Evolutionary conservation across 2,113 vertebrate genomes (phyloP), one percentile per base, ranked within the genome.

Genomic region (Sylvietta virens): DNA sequence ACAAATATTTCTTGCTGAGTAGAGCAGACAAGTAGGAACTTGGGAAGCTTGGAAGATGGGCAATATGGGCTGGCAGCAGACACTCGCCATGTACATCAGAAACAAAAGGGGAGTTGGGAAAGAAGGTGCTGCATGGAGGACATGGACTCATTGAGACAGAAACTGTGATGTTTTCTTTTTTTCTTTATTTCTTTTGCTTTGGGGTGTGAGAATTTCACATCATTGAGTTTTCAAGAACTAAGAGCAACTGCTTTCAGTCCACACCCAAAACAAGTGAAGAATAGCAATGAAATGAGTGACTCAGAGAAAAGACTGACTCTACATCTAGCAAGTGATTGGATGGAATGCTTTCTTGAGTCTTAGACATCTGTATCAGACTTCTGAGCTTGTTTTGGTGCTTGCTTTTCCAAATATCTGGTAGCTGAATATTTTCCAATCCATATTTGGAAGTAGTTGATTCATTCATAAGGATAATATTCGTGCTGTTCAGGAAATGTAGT

Each of bases 401-500:
- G 70, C 66, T 95, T 9, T 95, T 96, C 86, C 86, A 96, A 95
- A 92, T 77, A 91, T 94, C 94, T 93, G 71, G 95, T 90, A 95
- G 85, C 93, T 95, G 93, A 94, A 90, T 96, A 86, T 95, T 95
- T 95, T 94, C 96, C 95, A 95, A 60, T 94, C 95, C 95, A 86
- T 97, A 95, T 96, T 97, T 96, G 96, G 96, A 88, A 91, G 57
- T 92, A 92, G 92, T 93, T 91, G 90, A 51, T 96, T 96, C 95
- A 95, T 97, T 96, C 94, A 94, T 92, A 95, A 95, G 86, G 79
- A 54, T 95, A 93, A 88, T 91, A 92, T 88, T 96, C 7, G 0
- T 84, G 69, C 88, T 93, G 90, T 95, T 96, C 78, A 95, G 88
- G 86, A 96, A 96, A 88, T 74, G 47, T 80, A 53, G n/a, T 56